Percentiles rank a stretch among this genome's conserved stretches.
Conservation (phyloP, 1,140 invertebrate species). For the Saccostrea echinata region DNA sequence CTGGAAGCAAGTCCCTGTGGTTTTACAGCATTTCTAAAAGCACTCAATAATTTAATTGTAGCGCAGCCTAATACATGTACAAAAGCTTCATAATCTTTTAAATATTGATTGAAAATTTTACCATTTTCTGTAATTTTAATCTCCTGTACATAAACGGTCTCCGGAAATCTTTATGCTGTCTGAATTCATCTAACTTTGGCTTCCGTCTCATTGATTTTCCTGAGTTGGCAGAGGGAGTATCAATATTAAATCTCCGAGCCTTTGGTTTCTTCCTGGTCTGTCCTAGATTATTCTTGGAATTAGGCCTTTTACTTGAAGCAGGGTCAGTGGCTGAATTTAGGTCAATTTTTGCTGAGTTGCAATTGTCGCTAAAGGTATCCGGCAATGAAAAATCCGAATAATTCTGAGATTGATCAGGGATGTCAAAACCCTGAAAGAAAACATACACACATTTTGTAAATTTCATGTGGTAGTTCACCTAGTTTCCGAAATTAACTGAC, state of each 20-base stretch:
- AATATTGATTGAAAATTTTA: background rate
- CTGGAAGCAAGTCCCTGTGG: too few species aligned
- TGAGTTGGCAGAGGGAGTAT: background rate
- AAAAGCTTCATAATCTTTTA: background rate
- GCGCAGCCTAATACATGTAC: background rate
- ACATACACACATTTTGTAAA: slow-evolving; percentile 18
- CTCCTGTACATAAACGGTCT: slow-evolving; percentile 28
- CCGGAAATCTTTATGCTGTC: slow-evolving; percentile 9
- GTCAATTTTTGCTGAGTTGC: background rate
- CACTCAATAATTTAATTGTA: background rate
- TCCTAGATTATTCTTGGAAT: background rate
- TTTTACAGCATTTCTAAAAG: too few species aligned
- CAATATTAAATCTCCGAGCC: background rate
- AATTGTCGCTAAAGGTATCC: background rate
- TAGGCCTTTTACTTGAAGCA: too few species aligned
- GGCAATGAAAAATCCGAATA: slow-evolving; percentile 22
- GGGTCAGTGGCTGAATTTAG: background rate
- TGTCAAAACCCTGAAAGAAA: slow-evolving; percentile 29
- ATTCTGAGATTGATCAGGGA: background rate
- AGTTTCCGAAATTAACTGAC: slow-evolving; percentile 25
- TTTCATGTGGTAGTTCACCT: slow-evolving; percentile 28
- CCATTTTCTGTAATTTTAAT: slow-evolving; percentile 33
- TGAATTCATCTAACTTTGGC: slow-evolving; percentile 5
- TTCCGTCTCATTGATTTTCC: slow-evolving; percentile 27
- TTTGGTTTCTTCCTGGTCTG: background rate